Base-by-base conservation (phyloP, 1,140 invertebrate species). In the Cheumatopsyche charites region DNA sequence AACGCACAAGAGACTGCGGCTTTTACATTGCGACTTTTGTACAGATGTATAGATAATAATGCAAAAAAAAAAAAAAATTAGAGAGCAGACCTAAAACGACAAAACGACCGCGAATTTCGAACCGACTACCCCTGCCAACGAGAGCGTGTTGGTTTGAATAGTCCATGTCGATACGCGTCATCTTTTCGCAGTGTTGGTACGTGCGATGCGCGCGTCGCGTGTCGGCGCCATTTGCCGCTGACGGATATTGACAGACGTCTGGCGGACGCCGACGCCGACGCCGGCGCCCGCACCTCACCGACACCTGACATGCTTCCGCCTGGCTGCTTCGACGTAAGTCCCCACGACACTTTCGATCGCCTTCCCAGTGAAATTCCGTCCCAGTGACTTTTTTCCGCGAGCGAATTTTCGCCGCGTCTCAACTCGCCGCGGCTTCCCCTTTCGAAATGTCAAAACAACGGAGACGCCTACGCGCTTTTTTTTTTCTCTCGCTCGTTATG, bases 251-350 rank as follows among this genome's bases (percentile, higher is more conserved):
- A 76, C 75, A 76, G 75, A 72, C 75, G 75, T 76, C 75, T 63
- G 70, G 69, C 72, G 72, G 55, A 71, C 74, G 79, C 82, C 78
- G 79, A 80, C 73, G 79, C 79, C 77, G 75, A 79, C 29, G 81
- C 81, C 78, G 80, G 79, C 78, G 81, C 61, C 61, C 3, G 12
- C 61, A 15, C 61, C 61, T 9, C 13, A 49, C 19, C 13, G n/a
- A 5, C 43, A 3, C 6, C 19, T 26, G 52, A 58, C 52, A 26
- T 21, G 52, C 21, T 21, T 26, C 52, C 52, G 15, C 7, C 21
- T 11, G 52, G 21, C 52, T 58, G 43, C 21, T 58, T 26, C 52
- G 52, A 21, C 52, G 62, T 41, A 15, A 58, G 55, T 58, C 19
- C 47, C 13, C n/a, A 52, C 9, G 6, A 11, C 47, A 52, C 1